Percentiles rank a stretch among this genome's conserved stretches.
Conservation (phyloP, 2,113 vertebrate genomes). For the Cyprinodon variegatus region DNA sequence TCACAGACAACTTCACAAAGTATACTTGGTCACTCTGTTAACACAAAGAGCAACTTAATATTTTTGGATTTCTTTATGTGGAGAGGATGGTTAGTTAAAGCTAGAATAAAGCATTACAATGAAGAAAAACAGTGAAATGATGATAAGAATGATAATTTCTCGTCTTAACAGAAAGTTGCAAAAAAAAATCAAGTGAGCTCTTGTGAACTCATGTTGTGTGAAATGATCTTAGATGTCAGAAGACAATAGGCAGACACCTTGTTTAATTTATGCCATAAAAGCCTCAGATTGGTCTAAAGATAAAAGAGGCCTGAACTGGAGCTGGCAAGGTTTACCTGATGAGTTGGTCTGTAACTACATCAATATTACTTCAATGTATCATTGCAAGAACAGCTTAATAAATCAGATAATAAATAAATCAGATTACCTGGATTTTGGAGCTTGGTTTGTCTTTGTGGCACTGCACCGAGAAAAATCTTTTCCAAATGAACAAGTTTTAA, state of each 20-base stretch:
- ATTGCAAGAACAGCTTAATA: background rate
- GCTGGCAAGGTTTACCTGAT: background rate
- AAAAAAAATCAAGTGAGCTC: too few relatives aligned
- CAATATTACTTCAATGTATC: background rate
- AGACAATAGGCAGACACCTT: background rate
- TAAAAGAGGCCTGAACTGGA: background rate
- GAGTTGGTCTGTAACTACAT: too few relatives aligned
- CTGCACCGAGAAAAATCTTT: constrained; percentile 67
- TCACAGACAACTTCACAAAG: background rate
- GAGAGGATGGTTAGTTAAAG: too few relatives aligned
- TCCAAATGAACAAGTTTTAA: constrained; percentile 54
- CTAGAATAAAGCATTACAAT: background rate
- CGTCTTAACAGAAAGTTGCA: too few relatives aligned
- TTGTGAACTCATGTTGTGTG: too few relatives aligned
- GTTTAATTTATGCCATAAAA: background rate
- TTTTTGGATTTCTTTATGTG: background rate
- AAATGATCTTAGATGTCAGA: too few relatives aligned
- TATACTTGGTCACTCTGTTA: background rate
- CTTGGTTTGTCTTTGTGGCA: constrained; percentile 18
- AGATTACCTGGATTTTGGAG: constrained; percentile 47
- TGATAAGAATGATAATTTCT: background rate
- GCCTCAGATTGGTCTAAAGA: background rate
- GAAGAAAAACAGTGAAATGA: background rate
- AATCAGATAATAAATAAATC: background rate
- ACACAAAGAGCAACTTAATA: background rate